Percentiles rank a stretch among this genome's conserved stretches.
Conservation (phyloP, 2,113 vertebrate genomes). For the Cygnus atratus region DNA sequence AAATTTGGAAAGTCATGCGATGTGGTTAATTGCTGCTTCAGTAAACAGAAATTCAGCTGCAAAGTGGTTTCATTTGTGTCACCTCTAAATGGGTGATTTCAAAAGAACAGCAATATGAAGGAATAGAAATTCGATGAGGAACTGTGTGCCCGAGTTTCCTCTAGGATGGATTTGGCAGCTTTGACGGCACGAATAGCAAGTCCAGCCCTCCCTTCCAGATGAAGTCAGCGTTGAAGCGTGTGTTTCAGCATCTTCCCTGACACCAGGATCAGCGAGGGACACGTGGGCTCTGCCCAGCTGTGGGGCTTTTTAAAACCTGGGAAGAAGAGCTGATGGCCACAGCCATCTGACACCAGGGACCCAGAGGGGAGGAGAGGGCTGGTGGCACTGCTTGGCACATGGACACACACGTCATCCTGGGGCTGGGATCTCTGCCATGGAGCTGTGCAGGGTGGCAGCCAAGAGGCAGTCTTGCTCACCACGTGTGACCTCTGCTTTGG, state of each 20-base stretch:
- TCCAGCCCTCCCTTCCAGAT: neutral
- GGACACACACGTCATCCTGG: accelerated
- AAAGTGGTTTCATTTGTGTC: neutral
- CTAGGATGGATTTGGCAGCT: neutral
- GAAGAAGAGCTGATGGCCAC: neutral
- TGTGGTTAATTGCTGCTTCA: neutral
- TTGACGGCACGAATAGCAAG: neutral
- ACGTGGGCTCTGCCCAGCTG: neutral
- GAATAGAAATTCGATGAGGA: neutral
- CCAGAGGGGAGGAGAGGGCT: neutral
- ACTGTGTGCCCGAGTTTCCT: accelerated
- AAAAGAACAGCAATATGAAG: neutral
- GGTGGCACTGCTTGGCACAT: neutral
- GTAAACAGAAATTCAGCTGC: neutral
- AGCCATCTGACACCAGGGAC: accelerated
- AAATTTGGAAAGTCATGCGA: neutral
- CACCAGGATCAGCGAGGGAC: neutral
- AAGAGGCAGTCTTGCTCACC: neutral
- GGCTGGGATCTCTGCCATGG: neutral
- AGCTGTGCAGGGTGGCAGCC: accelerated
- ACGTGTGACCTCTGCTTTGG: neutral
- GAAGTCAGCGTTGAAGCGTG: neutral
- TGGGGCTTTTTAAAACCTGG: neutral
- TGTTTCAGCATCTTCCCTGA: neutral
- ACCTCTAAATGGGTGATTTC: neutral